These are phyloP conservation scores for Engystomops pustulosus DNA, from an alignment of 2,113 vertebrate species.

Conservation along the genomic window DNA sequence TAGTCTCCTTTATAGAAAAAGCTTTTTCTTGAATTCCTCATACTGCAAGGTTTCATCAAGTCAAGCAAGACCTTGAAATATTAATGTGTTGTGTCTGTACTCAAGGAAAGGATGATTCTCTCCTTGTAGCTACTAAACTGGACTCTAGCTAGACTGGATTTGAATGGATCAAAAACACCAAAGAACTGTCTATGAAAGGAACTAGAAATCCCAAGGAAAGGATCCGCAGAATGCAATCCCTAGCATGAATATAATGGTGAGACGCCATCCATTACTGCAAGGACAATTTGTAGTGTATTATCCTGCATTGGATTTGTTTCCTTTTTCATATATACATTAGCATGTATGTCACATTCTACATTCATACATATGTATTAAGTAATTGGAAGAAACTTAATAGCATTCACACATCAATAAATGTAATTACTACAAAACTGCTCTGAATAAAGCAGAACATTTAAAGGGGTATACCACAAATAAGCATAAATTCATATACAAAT, in stretches of 20 bases:
- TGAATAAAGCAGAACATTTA: too few species aligned
- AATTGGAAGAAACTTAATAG: conserved; percentile 5
- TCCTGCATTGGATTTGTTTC: not conserved
- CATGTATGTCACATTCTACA: not conserved
- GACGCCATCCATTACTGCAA: not conserved
- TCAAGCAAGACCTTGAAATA: conserved; percentile 14
- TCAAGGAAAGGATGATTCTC: not conserved
- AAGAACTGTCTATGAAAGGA: not conserved
- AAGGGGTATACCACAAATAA: too few species aligned
- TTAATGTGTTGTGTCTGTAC: not conserved
- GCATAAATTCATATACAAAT: too few species aligned
- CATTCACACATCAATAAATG: not conserved
- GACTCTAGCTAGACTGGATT: not conserved
- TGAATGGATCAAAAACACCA: not conserved
- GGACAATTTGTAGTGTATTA: not conserved
- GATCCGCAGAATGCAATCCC: not conserved
- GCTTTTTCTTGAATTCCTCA: not conserved
- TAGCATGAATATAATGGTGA: not conserved
- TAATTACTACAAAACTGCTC: not conserved
- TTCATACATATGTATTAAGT: conserved; percentile 18
- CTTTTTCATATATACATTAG: not conserved
- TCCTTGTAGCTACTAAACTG: not conserved
- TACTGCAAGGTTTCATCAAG: not conserved
- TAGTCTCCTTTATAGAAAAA: not conserved
- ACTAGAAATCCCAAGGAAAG: not conserved